These are phyloP conservation scores for Diuraphis noxia DNA, from an alignment of 1,140 invertebrate species.

Conservation along the genomic window DNA sequence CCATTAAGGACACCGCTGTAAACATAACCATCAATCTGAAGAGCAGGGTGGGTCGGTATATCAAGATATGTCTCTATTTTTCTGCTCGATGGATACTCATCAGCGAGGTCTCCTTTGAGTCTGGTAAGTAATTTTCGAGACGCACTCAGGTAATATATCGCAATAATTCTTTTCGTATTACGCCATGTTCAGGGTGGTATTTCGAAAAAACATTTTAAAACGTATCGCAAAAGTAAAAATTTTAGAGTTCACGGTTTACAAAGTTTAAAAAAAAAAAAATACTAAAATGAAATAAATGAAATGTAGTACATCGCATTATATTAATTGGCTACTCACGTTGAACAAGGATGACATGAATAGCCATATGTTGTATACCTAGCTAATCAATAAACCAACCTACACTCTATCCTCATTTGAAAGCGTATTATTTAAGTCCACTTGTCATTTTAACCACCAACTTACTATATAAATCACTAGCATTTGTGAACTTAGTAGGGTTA, in stretches of 20 bases:
- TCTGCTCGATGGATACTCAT: conserved; percentile 85
- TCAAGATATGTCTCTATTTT: conserved; percentile 79
- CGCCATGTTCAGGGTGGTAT: neutral
- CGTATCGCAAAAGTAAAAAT: neutral
- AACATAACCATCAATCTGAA: conserved; percentile 74
- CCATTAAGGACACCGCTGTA: conserved; percentile 59
- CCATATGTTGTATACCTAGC: neutral
- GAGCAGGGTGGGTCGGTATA: conserved; percentile 74
- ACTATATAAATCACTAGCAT: neutral
- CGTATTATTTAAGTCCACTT: neutral
- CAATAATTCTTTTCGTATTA: neutral
- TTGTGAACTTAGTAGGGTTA: neutral
- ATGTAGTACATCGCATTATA: neutral
- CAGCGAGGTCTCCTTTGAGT: conserved; percentile 81
- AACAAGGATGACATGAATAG: neutral
- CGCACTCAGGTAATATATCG: neutral
- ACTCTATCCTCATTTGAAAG: neutral
- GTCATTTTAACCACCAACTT: neutral
- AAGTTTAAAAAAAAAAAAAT: neutral
- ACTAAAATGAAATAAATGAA: neutral
- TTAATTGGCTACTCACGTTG: neutral
- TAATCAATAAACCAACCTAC: conserved; percentile 8
- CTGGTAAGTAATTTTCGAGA: conserved; percentile 64
- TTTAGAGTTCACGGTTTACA: neutral
- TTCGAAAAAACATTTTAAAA: neutral